Conservation (phyloP, 2,888 invertebrate species). For the Acholoe squamosa region DNA sequence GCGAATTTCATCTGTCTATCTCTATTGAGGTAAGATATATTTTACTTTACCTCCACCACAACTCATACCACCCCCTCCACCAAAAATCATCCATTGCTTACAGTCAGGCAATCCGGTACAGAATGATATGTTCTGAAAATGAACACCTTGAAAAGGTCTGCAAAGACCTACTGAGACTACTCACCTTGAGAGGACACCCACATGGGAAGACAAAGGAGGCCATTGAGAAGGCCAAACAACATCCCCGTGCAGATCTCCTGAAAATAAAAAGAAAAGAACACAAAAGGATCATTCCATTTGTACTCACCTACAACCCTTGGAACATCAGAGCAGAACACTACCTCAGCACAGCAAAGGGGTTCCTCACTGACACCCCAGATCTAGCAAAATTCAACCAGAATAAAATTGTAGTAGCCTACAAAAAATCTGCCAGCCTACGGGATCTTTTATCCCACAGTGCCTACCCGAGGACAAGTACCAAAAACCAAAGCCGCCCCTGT, state of each 20-base stretch:
- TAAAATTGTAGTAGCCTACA: not conserved
- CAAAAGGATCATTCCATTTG: not conserved
- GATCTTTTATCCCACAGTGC: not conserved
- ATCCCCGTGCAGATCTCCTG: not conserved
- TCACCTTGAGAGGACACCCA: not conserved
- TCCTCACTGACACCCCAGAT: not conserved
- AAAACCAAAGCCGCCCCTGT: not conserved
- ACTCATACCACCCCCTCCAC: not conserved
- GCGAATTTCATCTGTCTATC: too few species aligned
- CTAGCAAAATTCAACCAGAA: not conserved
- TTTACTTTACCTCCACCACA: not conserved
- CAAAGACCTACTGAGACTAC: not conserved
- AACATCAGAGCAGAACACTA: not conserved
- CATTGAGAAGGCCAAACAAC: not conserved
- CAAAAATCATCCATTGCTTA: not conserved
- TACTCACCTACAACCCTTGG: not conserved
- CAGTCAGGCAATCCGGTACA: not conserved
- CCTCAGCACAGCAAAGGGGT: not conserved
- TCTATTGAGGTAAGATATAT: too few species aligned
- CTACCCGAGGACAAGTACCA: not conserved
- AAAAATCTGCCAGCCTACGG: not conserved
- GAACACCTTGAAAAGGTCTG: not conserved
- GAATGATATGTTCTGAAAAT: not conserved
- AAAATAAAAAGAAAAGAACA: not conserved
- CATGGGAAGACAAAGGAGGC: not conserved